Conservation (phyloP, 2,113 vertebrate species). For the Hucho hucho region DNA sequence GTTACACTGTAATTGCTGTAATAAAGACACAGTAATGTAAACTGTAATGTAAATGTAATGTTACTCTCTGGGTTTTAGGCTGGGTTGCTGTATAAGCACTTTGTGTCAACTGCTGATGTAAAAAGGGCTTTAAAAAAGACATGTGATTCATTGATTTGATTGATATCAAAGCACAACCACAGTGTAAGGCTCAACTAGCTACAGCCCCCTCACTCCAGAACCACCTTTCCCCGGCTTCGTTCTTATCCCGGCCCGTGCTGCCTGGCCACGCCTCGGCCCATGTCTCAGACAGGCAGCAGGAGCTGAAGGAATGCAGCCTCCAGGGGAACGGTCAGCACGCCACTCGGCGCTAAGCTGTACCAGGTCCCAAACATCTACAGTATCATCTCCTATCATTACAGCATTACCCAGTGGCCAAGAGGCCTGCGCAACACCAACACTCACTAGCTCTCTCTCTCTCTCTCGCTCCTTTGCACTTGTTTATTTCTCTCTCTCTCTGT, state of each 20-base stretch:
- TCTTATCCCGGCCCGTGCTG: too few relatives aligned
- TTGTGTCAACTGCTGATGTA: too few relatives aligned
- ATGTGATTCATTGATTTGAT: too few relatives aligned
- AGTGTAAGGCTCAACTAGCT: too few relatives aligned
- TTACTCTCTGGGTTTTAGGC: too few relatives aligned
- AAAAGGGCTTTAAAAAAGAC: too few relatives aligned
- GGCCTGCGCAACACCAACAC: neutral
- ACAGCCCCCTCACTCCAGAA: neutral
- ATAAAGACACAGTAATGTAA: too few relatives aligned
- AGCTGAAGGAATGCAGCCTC: constrained; percentile 58
- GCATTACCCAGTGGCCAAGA: constrained; percentile 5
- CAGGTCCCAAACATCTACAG: constrained; percentile 57
- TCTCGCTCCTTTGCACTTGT: neutral
- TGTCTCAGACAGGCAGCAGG: constrained; percentile 23
- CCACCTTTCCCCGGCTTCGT: too few relatives aligned
- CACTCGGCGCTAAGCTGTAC: constrained; percentile 57
- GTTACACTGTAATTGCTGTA: too few relatives aligned
- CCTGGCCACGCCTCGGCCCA: neutral
- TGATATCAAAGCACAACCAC: too few relatives aligned
- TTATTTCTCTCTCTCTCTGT: neutral
- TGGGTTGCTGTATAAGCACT: too few relatives aligned
- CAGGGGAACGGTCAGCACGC: constrained; percentile 28
- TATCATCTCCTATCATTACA: constrained; percentile 30
- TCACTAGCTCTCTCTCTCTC: constrained; percentile 1
- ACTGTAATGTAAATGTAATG: too few relatives aligned